These are phyloP conservation scores for Chironex yamaguchii DNA, from an alignment of 30 jellyfish, hydroid and myxozoan genomes.

Conservation along the genomic window DNA sequence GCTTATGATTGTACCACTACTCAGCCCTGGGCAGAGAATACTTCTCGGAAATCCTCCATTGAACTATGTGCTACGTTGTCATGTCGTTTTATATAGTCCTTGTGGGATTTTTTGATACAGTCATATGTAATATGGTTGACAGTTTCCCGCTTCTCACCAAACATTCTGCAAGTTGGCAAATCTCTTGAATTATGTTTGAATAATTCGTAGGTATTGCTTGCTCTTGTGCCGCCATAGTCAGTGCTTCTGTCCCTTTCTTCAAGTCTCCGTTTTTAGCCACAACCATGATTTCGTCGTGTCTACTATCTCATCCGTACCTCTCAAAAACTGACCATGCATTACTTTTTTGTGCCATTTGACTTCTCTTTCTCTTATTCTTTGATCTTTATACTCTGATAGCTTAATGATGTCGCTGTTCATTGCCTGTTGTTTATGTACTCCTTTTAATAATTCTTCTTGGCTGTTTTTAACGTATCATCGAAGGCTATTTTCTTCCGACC, in stretches of 20 bases:
- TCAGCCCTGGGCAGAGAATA: background rate
- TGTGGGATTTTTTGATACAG: background rate
- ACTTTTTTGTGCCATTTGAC: slow-evolving; percentile 30
- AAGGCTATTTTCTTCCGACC: no score
- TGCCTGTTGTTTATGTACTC: slow-evolving; percentile 50
- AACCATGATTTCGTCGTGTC: slow-evolving; percentile 35
- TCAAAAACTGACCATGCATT: slow-evolving; percentile 41
- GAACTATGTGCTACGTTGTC: background rate
- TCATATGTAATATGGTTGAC: background rate
- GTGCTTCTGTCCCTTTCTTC: slow-evolving; percentile 41
- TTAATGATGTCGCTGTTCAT: slow-evolving; percentile 35
- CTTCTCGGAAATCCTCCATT: background rate
- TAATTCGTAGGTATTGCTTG: background rate
- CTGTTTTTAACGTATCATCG: no score
- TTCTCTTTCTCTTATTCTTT: slow-evolving; percentile 8
- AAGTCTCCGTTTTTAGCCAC: slow-evolving; percentile 34
- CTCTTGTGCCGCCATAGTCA: background rate
- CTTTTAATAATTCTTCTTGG: no score
- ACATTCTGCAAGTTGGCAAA: background rate
- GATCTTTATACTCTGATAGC: slow-evolving; percentile 62
- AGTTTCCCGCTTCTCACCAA: background rate
- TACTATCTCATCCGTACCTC: slow-evolving; percentile 2
- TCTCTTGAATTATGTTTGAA: background rate
- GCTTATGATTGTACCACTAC: background rate
- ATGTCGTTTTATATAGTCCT: background rate